Conservation (phyloP, 2,888 invertebrate genomes). For the Caenorhabditis afra region DNA sequence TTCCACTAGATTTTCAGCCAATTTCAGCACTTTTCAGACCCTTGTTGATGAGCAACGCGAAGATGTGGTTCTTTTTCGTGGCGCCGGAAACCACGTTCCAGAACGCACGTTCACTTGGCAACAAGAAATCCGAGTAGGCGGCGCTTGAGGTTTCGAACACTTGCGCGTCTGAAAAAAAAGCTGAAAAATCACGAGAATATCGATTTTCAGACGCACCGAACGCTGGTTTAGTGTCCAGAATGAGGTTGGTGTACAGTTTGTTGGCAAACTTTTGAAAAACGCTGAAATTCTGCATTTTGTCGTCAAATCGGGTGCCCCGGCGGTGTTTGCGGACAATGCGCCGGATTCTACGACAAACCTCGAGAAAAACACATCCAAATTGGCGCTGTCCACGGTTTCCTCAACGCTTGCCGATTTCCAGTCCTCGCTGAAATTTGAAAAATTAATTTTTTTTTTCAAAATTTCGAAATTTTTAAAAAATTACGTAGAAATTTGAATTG, state of each 20-base stretch:
- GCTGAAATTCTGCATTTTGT: background rate
- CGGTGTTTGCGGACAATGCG: background rate
- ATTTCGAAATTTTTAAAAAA: slow-evolving; percentile 6
- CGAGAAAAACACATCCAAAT: slow-evolving; percentile 17
- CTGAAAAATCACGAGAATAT: background rate
- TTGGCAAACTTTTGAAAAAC: slow-evolving; percentile 42
- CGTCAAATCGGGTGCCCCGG: background rate
- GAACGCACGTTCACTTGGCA: no score
- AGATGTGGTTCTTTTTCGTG: no score
- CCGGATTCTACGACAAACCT: background rate
- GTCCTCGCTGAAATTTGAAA: slow-evolving; percentile 31
- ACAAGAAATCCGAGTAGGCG: no score
- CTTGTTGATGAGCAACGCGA: no score
- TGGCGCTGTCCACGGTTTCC: background rate
- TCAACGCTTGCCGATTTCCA: slow-evolving; percentile 31
- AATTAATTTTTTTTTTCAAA: no score
- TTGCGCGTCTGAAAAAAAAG: slow-evolving; percentile 9
- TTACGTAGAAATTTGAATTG: slow-evolving; percentile 36
- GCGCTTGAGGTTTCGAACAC: no score
- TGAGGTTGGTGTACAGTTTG: slow-evolving; percentile 36
- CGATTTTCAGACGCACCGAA: slow-evolving; percentile 8
- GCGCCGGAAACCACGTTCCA: no score
- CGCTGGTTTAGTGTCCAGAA: slow-evolving; percentile 23
- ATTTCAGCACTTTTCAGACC: no score
- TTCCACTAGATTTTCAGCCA: no score